Evolutionary conservation across 2,888 invertebrate genomes (phyloP).

Genomic region (Standfussiana lucernea): DNA sequence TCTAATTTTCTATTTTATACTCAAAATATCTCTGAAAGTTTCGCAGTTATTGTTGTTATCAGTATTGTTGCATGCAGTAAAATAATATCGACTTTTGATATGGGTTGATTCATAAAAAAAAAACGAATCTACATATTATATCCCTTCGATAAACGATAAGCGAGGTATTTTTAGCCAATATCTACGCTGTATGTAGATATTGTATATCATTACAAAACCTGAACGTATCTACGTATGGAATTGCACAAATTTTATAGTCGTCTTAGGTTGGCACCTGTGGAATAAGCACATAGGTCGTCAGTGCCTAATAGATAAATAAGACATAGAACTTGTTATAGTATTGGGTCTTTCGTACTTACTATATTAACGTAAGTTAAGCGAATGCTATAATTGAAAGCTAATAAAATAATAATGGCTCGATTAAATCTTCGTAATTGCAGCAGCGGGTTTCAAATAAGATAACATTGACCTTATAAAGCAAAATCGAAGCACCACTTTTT

Average conservation of each 20-base stretch:
- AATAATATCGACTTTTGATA: slow-evolving; percentile 29
- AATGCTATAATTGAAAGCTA: slow-evolving; percentile 12
- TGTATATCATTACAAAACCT: background rate
- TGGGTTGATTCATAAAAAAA: slow-evolving; percentile 36
- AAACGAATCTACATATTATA: background rate
- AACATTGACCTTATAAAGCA: slow-evolving; percentile 35
- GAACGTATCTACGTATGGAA: background rate
- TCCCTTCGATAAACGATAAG: slow-evolving; percentile 11
- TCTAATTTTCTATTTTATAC: slow-evolving; percentile 64
- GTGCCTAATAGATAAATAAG: background rate
- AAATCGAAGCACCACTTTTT: background rate
- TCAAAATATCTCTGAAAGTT: slow-evolving; percentile 45
- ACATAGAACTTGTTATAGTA: background rate
- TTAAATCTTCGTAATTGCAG: slow-evolving; percentile 17
- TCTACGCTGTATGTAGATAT: background rate
- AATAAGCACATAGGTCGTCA: slow-evolving; percentile 12
- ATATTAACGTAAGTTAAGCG: background rate
- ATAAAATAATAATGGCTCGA: slow-evolving; percentile 19
- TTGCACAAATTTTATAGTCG: background rate
- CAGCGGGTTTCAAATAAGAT: slow-evolving; percentile 3
- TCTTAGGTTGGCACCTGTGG: background rate
- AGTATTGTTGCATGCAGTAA: slow-evolving; percentile 16
- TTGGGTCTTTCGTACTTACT: slow-evolving; percentile 9
- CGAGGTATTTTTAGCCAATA: slow-evolving; percentile 15
- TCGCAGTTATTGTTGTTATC: slow-evolving; percentile 20